Evolutionary conservation across 2,797 vertebrate genomes (phyloP).

Genomic region (Peromyscus aztecus): DNA sequence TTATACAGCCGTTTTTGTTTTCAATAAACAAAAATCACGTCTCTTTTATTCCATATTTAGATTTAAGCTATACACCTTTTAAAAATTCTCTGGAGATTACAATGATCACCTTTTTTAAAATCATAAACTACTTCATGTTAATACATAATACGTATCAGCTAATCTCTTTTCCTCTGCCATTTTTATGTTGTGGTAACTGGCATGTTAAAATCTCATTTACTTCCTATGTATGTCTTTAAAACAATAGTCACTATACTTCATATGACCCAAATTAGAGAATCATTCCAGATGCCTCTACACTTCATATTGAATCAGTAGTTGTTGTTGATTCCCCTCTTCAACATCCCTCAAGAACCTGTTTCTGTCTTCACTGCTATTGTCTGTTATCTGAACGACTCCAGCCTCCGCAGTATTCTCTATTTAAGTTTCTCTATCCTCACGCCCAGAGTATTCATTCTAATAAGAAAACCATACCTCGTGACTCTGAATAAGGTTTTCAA

Average conservation of each 20-base stretch:
- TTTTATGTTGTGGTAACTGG: background rate
- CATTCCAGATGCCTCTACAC: background rate
- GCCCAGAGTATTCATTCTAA: background rate
- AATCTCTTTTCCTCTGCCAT: background rate
- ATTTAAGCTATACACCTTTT: slow-evolving; percentile 48
- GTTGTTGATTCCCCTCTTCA: background rate
- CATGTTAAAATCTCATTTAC: slow-evolving; percentile 6
- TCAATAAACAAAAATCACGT: background rate
- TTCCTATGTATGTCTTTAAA: slow-evolving; percentile 1
- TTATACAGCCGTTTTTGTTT: slow-evolving; percentile 42
- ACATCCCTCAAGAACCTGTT: background rate
- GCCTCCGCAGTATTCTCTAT: background rate
- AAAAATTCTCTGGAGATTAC: slow-evolving; percentile 23
- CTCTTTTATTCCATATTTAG: slow-evolving; percentile 50
- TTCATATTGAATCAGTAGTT: background rate
- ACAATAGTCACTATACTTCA: background rate
- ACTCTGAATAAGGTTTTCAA: slow-evolving; percentile 37
- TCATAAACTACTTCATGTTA: background rate
- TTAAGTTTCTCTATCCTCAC: background rate
- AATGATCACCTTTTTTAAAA: slow-evolving; percentile 22
- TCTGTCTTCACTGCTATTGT: background rate
- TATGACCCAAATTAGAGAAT: slow-evolving; percentile 49
- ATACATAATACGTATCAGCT: slow-evolving; percentile 15
- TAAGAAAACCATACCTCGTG: background rate
- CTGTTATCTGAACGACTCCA: background rate